Evolutionary conservation across 2,113 vertebrate genomes (phyloP).

Genomic region (Jacana jacana): DNA sequence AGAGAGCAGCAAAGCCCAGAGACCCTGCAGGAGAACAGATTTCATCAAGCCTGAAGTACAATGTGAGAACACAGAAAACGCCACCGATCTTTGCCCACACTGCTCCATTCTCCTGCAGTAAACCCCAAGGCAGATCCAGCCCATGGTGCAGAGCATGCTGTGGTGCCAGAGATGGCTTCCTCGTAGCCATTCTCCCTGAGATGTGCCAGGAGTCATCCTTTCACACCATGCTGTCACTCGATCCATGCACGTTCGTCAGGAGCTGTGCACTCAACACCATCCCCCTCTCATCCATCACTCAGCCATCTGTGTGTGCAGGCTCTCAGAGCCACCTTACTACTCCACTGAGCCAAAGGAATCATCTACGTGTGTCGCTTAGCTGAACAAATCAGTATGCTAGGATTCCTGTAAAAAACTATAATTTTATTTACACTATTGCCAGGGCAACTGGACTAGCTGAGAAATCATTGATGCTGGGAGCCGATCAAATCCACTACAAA

Average conservation of each 20-base stretch:
- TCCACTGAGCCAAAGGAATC: neutral
- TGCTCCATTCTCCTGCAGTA: rapidly evolving
- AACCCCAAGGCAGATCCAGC: neutral
- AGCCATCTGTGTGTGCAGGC: neutral
- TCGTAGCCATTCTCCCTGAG: neutral
- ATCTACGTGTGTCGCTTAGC: neutral
- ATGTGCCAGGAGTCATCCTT: neutral
- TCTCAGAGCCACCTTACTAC: neutral
- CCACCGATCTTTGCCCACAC: rapidly evolving
- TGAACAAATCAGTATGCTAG: neutral
- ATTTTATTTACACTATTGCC: neutral
- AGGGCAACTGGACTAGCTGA: neutral
- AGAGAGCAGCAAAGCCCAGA: neutral
- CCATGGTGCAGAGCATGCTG: rapidly evolving
- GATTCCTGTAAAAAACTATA: neutral
- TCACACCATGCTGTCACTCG: too few relatives aligned
- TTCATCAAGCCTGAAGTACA: neutral
- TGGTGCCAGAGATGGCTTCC: neutral
- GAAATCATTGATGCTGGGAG: neutral
- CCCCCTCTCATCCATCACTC: rapidly evolving
- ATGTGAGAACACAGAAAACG: neutral
- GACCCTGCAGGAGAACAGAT: neutral
- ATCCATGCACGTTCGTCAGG: too few relatives aligned
- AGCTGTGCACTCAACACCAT: neutral
- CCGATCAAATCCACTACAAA: neutral